Evolutionary conservation across 2,113 vertebrate species (phyloP).

Genomic region (Tachysurus vachellii): DNA sequence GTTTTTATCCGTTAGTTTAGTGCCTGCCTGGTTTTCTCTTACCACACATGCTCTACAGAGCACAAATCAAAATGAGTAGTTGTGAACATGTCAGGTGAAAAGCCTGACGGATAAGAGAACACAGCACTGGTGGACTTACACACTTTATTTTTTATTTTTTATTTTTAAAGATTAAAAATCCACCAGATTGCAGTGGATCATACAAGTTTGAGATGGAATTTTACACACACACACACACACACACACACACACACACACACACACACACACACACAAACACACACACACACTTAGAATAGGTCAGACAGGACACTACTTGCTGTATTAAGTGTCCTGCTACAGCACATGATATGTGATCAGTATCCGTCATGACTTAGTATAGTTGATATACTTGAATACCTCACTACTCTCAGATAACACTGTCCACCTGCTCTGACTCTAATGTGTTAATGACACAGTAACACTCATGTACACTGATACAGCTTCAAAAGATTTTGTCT

Average conservation of each 20-base stretch:
- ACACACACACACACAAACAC: background rate
- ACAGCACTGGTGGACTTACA: background rate
- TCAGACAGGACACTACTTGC: background rate
- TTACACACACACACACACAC: background rate
- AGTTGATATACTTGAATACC: slow-evolving; percentile 33
- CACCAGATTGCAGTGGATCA: background rate
- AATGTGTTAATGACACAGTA: slow-evolving; percentile 17
- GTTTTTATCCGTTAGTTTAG: background rate
- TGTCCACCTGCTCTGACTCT: slow-evolving; percentile 47
- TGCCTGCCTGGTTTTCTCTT: background rate
- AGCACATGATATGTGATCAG: background rate
- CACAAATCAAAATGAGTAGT: background rate
- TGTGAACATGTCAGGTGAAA: background rate
- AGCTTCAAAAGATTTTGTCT: slow-evolving; percentile 1
- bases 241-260: background rate
- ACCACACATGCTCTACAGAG: background rate
- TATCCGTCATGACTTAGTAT: background rate
- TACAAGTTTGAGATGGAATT: background rate
- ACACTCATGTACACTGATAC: background rate
- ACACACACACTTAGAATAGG: background rate
- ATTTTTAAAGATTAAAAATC: background rate
- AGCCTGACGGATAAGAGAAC: slow-evolving; percentile 1
- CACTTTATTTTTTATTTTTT: background rate
- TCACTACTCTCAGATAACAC: slow-evolving; percentile 47
- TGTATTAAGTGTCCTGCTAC: slow-evolving; percentile 34